A percentile compares a stretch with the other conserved stretches of the same genome.
phyloP scores from a whole-genome alignment of 2,888 invertebrate genomes.

The Parnassius glacialis region DNA sequence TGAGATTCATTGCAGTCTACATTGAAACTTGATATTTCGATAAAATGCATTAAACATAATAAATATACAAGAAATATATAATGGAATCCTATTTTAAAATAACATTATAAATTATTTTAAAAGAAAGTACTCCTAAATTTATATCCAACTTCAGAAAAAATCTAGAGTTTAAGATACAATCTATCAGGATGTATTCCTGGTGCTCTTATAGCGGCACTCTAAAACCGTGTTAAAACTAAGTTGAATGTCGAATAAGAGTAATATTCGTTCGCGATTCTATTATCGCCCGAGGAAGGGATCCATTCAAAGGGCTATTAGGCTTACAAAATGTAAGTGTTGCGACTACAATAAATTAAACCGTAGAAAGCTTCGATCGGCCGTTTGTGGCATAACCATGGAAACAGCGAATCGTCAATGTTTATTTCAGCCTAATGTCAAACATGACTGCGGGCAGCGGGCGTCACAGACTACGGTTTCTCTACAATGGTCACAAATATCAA shows the following conservation, averaged over 20 bases:
- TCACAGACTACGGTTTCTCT: conserved; percentile 38
- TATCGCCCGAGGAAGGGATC: conserved; percentile 29
- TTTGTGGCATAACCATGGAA: conserved; percentile 50
- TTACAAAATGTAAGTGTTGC: conserved; percentile 41
- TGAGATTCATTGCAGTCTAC: too few relatives aligned
- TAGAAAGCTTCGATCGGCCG: conserved; percentile 45
- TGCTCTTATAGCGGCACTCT: too few relatives aligned
- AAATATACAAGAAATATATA: too few relatives aligned
- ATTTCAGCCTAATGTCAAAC: conserved; percentile 69
- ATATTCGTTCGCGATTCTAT: conserved; percentile 7
- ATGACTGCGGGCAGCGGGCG: conserved; percentile 65
- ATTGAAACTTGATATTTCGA: too few relatives aligned
- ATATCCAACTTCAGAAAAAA: too few relatives aligned
- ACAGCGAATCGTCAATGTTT: conserved; percentile 68
- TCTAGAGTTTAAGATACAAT: too few relatives aligned
- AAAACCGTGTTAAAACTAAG: background rate
- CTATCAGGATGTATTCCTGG: too few relatives aligned
- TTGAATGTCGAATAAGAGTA: background rate
- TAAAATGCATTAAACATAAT: too few relatives aligned
- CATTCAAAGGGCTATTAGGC: conserved; percentile 32
- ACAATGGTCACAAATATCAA: conserved; percentile 41
- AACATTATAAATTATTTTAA: too few relatives aligned
- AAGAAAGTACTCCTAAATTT: too few relatives aligned
- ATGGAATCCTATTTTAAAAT: too few relatives aligned
- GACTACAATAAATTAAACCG: conserved; percentile 44